Evolutionary conservation across 2,797 vertebrate species (phyloP), one percentile per base, ranked within the genome.

Genomic region (Adrianichthys oophorus): DNA sequence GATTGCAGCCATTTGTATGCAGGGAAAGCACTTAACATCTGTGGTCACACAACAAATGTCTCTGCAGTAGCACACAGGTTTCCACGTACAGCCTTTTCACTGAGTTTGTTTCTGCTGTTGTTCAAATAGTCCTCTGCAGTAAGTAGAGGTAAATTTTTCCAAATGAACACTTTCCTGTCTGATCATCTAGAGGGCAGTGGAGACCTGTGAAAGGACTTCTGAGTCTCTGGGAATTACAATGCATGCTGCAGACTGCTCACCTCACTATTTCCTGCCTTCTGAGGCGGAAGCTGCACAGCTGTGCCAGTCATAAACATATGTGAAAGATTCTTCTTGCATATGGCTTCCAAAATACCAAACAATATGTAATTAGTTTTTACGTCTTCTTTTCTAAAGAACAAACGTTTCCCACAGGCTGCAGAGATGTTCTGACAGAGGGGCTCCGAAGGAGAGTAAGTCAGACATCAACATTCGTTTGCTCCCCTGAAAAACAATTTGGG

Each of bases 111-210:
- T 52, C 62, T 60, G 52, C 42, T 14, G 7, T 40, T 14, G 7
- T 21, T 41, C 1, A 37, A 32, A 10, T 32, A 8, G 3, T 57
- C 56, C 18, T 58, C 48, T 49, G 14, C 60, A 32, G 29, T 8
- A 37, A 48, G 45, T 62, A 49, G 62, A 47, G 45, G 56, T 65
- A 54, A 59, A 68, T 73, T 52, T 43, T 67, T 65, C 61, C 52
- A 68, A 44, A 24, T 3, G 17, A 15, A 52, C 63, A 69, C 17
- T 74, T 74, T 64, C 63, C 15, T 21, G 45, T 47, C 3, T 46
- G 57, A 40, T 74, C 85, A 58, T 74, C 82, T 80, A 89, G 90
- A 85, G 83, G 88, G 86, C 84, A 86, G 86, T 88, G 75, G 62
- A 85, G 83, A 60, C 62, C 76, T 65, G 17, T 8, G 46, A 4